Evolutionary conservation across 1,140 invertebrate species (phyloP).

Genomic region (Scylla paramamosain): DNA sequence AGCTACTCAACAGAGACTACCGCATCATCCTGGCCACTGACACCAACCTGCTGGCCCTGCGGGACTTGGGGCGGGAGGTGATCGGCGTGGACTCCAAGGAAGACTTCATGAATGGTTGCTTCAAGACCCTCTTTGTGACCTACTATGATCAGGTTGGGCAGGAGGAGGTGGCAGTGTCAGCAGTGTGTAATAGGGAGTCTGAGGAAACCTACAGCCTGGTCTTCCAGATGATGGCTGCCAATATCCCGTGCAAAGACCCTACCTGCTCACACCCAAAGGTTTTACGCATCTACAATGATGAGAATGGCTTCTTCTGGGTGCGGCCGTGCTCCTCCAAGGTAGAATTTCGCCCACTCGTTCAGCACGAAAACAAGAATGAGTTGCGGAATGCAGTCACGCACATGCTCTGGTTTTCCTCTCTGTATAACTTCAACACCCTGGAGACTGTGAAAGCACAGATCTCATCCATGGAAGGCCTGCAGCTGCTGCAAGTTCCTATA

Average conservation of each 20-base stretch:
- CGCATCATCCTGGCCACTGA: conserved; percentile 37
- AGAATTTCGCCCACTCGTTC: conserved; percentile 17
- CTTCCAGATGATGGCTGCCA: conserved; percentile 34
- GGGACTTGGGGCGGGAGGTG: conserved; percentile 14
- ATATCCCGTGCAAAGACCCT: conserved; percentile 38
- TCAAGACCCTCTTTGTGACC: conserved; percentile 17
- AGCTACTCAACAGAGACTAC: conserved; percentile 8
- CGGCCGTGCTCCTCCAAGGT: conserved; percentile 22
- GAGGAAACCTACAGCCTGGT: conserved; percentile 33
- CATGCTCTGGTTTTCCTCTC: conserved; percentile 33
- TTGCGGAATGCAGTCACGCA: conserved; percentile 27
- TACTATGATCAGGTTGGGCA: conserved; percentile 6
- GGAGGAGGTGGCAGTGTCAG: conserved; percentile 15
- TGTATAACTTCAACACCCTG: conserved; percentile 40
- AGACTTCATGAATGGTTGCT: conserved; percentile 44
- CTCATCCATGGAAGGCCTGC: background rate
- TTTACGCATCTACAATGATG: conserved; percentile 42
- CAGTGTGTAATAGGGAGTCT: conserved; percentile 23
- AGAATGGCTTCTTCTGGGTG: conserved; percentile 46
- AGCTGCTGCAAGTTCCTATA: background rate
- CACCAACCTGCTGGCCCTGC: conserved; percentile 23
- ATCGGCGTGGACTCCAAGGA: conserved; percentile 42
- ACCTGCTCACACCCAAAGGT: conserved; percentile 26
- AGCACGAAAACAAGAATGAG: conserved; percentile 42
- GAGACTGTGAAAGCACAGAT: conserved; percentile 16